A percentile compares a stretch with the other conserved stretches of the same genome.
phyloP scores from a whole-genome alignment of 2,797 vertebrate species.

The Iguana delicatissima region DNA sequence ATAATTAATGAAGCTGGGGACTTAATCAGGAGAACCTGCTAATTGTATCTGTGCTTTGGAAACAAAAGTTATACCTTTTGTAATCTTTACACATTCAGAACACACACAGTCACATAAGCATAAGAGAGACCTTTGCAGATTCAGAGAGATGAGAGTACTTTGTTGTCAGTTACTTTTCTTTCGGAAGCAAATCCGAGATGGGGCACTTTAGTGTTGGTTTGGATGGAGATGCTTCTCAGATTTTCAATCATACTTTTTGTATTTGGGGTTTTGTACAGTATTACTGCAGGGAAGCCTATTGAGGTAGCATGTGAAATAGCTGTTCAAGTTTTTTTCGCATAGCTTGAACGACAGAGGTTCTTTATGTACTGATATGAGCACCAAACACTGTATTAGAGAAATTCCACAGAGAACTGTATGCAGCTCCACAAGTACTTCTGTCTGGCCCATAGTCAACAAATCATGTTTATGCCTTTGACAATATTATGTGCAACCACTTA shows the following conservation, averaged over 20 bases:
- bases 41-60: background rate
- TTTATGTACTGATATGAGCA: background rate
- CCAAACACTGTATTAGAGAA: background rate
- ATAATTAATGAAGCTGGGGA: conserved; percentile 14
- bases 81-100: background rate
- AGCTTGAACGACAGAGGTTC: background rate
- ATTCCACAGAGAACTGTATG: background rate
- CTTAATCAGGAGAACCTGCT: background rate
- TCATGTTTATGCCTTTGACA: background rate
- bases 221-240: conserved; percentile 41
- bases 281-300: background rate
- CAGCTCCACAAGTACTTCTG: background rate
- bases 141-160: background rate
- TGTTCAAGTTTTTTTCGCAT: background rate
- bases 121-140: background rate
- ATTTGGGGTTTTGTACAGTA: background rate
- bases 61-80: background rate
- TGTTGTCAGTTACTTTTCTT: background rate
- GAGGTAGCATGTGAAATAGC: background rate
- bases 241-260: conserved; percentile 34
- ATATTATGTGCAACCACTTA: background rate
- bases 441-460: background rate
- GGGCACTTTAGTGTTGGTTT: background rate
- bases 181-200: background rate
- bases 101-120: accelerated